Conservation (phyloP, 2,888 invertebrate genomes). For the Aproaerema taeniolella region DNA sequence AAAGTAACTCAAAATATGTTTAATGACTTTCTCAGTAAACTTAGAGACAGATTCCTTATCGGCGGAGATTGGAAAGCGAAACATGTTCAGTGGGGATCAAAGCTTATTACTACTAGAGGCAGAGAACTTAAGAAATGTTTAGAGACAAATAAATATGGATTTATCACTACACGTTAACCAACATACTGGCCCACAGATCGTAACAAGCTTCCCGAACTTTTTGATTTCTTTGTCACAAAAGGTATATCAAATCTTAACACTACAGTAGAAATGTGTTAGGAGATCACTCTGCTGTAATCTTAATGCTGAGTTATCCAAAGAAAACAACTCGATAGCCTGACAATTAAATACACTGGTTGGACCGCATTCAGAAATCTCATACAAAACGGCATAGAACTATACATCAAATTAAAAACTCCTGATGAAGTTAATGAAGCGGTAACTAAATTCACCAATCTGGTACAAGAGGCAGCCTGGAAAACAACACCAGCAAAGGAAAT, state of each 20-base stretch:
- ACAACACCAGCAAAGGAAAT: background rate
- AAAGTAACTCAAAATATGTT: background rate
- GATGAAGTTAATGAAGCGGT: background rate
- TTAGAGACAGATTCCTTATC: background rate
- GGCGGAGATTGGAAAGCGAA: background rate
- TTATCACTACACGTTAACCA: background rate
- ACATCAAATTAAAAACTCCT: background rate
- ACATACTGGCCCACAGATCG: background rate
- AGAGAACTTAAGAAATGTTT: background rate
- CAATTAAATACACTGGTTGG: background rate
- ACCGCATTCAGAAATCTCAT: background rate
- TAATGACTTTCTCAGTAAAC: background rate
- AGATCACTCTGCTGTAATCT: background rate
- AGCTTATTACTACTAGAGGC: background rate
- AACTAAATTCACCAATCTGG: background rate
- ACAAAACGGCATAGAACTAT: background rate
- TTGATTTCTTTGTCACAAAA: background rate
- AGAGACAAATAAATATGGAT: background rate
- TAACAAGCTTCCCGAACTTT: background rate
- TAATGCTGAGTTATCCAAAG: background rate
- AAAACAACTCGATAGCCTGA: background rate
- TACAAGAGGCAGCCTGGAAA: background rate
- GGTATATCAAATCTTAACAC: background rate
- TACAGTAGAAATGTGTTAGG: background rate
- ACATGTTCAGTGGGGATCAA: background rate